These are phyloP conservation scores for Teleiodes luculella DNA, from an alignment of 2,888 invertebrate species.

Conservation along the genomic window DNA sequence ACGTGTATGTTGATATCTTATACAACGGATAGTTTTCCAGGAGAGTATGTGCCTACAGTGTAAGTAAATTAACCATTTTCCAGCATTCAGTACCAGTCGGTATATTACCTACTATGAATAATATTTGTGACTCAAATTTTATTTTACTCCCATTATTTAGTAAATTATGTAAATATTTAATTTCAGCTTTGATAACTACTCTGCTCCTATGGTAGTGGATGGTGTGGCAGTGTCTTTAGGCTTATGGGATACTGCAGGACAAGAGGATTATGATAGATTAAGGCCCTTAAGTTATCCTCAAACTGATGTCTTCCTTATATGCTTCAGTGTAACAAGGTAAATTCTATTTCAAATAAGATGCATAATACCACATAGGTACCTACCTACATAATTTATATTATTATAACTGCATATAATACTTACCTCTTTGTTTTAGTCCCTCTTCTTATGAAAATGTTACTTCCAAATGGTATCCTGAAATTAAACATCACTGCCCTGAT, in stretches of 20 bases:
- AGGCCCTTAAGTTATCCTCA: conserved; percentile 98
- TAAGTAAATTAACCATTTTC: conserved; percentile 78
- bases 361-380: too few species aligned
- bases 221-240: conserved; percentile 97
- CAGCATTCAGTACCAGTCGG: neutral
- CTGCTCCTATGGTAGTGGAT: conserved; percentile 99
- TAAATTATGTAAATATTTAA: neutral
- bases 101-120: neutral
- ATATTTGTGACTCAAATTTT: too few species aligned
- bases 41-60: conserved; percentile 97
- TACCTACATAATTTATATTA: too few species aligned
- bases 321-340: conserved; percentile 95
- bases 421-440: conserved; percentile 86
- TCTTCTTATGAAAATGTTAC: conserved; percentile 99
- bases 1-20: conserved; percentile 96
- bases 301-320: conserved; percentile 99
- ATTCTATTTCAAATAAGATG: neutral
- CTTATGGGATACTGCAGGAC: conserved; percentile 98
- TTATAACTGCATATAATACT: too few species aligned
- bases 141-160: neutral
- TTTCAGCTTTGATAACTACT: conserved; percentile 97
- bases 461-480: conserved; percentile 99
- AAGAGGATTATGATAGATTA: conserved; percentile 97
- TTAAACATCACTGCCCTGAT: conserved; percentile 99
- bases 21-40: conserved; percentile 95